Percentiles rank a stretch among this genome's conserved stretches.
Conservation (phyloP, 2,888 invertebrate genomes). For the Drosophila neoperkinsi region DNA sequence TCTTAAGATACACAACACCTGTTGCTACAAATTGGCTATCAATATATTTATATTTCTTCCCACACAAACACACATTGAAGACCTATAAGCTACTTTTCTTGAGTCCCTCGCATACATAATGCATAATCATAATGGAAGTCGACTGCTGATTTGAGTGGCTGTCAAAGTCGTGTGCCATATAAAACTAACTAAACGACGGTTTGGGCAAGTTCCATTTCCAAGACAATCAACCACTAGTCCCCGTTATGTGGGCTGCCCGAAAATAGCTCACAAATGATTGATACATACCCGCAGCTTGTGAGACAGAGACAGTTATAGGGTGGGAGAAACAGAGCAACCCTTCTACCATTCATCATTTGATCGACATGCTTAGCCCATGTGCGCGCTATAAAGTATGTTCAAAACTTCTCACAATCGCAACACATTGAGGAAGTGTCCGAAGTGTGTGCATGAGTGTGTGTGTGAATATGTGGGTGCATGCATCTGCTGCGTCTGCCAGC, state of each 20-base stretch:
- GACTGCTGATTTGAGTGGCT: constrained; percentile 52
- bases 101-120: constrained; percentile 28
- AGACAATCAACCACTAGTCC: constrained; percentile 43
- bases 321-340: background rate
- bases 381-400: constrained; percentile 45
- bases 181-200: constrained; percentile 41
- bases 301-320: background rate
- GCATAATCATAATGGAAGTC: constrained; percentile 34
- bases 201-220: constrained; percentile 20
- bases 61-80: background rate
- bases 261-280: constrained; percentile 48
- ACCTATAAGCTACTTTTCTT: background rate
- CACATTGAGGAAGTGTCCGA: background rate
- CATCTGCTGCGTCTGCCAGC: constrained; percentile 43
- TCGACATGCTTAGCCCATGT: constrained; percentile 40
- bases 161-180: constrained; percentile 36
- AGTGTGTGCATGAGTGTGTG: too few species aligned
- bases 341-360: constrained; percentile 60
- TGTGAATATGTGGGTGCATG: background rate
- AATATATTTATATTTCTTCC: background rate
- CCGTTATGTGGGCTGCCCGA: constrained; percentile 13
- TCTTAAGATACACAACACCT: background rate
- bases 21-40: background rate
- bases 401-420: constrained; percentile 17
- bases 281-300: constrained; percentile 18